These are phyloP conservation scores for Rhopalosiphum nymphaeae DNA, from an alignment of 2,888 invertebrate species.

Conservation along the genomic window DNA sequence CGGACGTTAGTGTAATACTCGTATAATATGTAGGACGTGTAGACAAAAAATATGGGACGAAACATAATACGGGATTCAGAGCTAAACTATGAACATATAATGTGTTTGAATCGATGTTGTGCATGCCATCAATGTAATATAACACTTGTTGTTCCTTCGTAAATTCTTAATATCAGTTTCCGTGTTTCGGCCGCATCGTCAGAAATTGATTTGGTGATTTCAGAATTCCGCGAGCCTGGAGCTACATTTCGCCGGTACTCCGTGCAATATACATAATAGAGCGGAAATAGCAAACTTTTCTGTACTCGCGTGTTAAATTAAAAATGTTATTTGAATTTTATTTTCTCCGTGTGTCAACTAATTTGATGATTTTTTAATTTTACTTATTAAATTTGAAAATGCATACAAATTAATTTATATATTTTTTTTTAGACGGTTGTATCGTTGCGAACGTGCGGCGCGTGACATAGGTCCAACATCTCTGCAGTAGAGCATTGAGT, in stretches of 20 bases:
- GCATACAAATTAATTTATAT: too few relatives aligned
- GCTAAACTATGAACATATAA: neutral
- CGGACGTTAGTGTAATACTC: neutral
- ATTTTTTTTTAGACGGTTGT: too few relatives aligned
- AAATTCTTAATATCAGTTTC: neutral
- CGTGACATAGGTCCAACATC: too few relatives aligned
- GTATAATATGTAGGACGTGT: neutral
- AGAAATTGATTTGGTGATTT: neutral
- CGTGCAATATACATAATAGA: too few relatives aligned
- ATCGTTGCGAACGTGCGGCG: too few relatives aligned
- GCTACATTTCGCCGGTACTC: neutral
- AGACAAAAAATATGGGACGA: neutral
- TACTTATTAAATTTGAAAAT: too few relatives aligned
- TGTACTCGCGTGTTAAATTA: too few relatives aligned
- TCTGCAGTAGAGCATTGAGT: neutral
- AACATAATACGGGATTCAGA: neutral
- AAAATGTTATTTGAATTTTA: too few relatives aligned
- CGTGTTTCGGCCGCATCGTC: neutral
- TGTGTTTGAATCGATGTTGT: neutral
- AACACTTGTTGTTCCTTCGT: neutral
- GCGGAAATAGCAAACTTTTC: too few relatives aligned
- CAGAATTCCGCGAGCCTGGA: neutral
- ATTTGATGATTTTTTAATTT: too few relatives aligned
- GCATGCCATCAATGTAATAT: neutral
- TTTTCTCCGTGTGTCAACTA: too few relatives aligned